Conservation (phyloP, 2,888 invertebrate species). For the Aporophyla lueneburgensis region DNA sequence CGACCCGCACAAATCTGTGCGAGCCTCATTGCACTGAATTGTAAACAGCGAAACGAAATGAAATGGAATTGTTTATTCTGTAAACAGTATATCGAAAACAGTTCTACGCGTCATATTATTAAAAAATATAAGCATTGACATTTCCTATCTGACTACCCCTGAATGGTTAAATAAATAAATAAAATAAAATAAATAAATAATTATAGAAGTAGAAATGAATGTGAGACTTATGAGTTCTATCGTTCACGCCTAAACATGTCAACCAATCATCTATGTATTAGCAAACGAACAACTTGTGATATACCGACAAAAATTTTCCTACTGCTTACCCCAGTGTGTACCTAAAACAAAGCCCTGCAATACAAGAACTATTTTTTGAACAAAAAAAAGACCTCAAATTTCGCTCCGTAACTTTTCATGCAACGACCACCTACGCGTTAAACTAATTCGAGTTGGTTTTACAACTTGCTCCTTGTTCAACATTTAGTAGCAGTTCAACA, state of each 20-base stretch:
- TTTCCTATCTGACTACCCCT: too few species aligned
- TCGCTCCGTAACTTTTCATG: neutral
- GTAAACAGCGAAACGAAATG: neutral
- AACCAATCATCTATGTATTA: neutral
- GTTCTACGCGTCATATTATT: too few species aligned
- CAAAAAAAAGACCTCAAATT: neutral
- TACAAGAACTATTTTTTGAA: neutral
- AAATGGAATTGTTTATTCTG: too few species aligned
- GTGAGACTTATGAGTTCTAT: too few species aligned
- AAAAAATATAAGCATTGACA: too few species aligned
- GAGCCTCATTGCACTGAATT: neutral
- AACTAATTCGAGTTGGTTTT: slow-evolving; percentile 38
- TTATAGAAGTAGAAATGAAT: too few species aligned
- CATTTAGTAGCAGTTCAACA: slow-evolving; percentile 30
- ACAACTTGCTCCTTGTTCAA: slow-evolving; percentile 28
- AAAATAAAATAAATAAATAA: too few species aligned
- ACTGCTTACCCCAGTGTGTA: too few species aligned
- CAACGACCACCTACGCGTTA: neutral
- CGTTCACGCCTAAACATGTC: neutral
- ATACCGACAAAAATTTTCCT: neutral
- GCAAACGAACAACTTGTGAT: neutral
- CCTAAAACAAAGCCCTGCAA: neutral
- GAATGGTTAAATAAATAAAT: too few species aligned
- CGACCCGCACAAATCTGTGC: neutral
- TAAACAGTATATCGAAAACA: too few species aligned